Base-by-base conservation (phyloP, 2,888 invertebrate genomes). In the Brachyopa scutellaris region DNA sequence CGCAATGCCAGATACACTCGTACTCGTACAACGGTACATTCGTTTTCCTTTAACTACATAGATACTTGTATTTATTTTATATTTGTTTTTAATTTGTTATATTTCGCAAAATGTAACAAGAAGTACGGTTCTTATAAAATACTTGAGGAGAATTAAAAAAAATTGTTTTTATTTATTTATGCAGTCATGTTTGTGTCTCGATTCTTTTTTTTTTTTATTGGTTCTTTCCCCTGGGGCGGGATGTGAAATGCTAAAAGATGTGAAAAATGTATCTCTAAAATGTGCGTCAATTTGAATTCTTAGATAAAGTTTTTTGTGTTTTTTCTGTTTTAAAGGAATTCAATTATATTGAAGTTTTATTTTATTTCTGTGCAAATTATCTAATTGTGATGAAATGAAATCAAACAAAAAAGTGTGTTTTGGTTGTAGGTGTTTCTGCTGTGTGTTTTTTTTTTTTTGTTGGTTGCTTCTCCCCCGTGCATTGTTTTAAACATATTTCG, bases 1-100 rank as follows among this genome's bases (percentile, higher is more conserved):
- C 80, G 80, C 80, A 80, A 69, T 74, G 67, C 67, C 29, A 73
- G 76, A 77, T 69, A 73, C 74, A 74, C n/a, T n/a, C n/a, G n/a
- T n/a, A n/a, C n/a, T n/a, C n/a, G n/a, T n/a, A n/a, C n/a, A n/a
- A n/a, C n/a, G n/a, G 72, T 70, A 77, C 70, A 45, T 49, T 53
- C 61, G 42, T 62, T 45, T 17, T 31, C 4, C 11, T 53, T 6
- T 31, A 19, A 29, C 26, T 19, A 47, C 19, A 23, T 45, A 21
- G n/a, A 13, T 49, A 64, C 40, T 64, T 21, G 15, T 7, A 26
- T 53, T 38, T 21, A 9, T 49, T 49, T 70, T 36, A 47, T 38
- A 57, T 73, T 45, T 73, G 53, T 62, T 73, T 62, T 62, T 66
- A 66, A 64, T 72, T 57, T 59, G 51, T 66, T 72, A 59, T 49